phyloP scores from a whole-genome alignment of 2,113 vertebrate species.

The Dicaeum eximium region DNA sequence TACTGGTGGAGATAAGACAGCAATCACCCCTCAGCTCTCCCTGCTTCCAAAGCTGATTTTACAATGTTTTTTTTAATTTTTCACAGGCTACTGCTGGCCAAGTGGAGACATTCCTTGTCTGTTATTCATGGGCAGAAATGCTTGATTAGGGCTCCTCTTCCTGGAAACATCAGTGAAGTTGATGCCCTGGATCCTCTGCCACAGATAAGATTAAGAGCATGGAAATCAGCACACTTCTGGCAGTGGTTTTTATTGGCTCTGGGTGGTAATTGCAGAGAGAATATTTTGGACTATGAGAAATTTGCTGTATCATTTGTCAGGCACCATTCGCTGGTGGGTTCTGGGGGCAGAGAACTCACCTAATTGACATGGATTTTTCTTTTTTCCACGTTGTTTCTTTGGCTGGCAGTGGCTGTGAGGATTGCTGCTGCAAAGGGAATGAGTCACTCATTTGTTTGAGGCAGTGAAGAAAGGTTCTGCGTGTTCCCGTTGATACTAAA shows the following conservation, averaged over 20 bases:
- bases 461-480: neutral
- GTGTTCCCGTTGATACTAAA: neutral
- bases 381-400: neutral
- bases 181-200: constrained; percentile 30
- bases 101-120: neutral
- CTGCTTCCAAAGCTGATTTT: constrained; percentile 15
- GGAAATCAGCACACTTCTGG: neutral
- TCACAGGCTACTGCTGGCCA: constrained; percentile 22
- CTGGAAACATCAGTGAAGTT: constrained; percentile 26
- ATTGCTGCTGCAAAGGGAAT: neutral
- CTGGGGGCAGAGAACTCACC: neutral
- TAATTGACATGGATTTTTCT: neutral
- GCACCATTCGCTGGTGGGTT: rapidly evolving
- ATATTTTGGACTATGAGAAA: neutral
- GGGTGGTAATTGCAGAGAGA: neutral
- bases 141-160: constrained; percentile 45
- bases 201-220: constrained; percentile 42
- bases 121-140: constrained; percentile 38
- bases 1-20: neutral
- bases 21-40: neutral
- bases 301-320: neutral
- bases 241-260: neutral
- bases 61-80: constrained; percentile 32
- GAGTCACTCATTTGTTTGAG: constrained; percentile 6
- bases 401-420: neutral